Conservation (phyloP, 1,140 invertebrate genomes). For the Lepidotrigona ventralis region DNA sequence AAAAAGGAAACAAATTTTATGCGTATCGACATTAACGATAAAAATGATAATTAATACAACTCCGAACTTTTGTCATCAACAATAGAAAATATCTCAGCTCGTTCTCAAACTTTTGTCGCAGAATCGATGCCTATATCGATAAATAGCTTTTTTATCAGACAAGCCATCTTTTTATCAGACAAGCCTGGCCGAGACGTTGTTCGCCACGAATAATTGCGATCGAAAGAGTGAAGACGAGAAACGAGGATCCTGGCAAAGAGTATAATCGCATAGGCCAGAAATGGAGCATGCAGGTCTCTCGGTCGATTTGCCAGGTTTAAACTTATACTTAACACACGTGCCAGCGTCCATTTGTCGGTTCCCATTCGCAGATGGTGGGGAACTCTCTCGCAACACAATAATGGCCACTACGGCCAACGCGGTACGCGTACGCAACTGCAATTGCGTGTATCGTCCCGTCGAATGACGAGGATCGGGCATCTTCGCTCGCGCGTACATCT, state of each 20-base stretch:
- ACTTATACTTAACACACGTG: conserved; percentile 39
- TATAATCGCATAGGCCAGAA: conserved; percentile 1
- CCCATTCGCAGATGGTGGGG: background rate
- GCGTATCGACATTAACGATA: too few relatives aligned
- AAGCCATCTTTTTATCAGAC: too few relatives aligned
- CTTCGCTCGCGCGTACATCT: conserved; percentile 8
- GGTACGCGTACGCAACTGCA: conserved; percentile 29
- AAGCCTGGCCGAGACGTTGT: too few relatives aligned
- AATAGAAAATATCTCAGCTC: too few relatives aligned
- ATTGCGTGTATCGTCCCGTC: conserved; percentile 38
- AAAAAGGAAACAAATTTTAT: too few relatives aligned
- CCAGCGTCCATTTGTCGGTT: conserved; percentile 31
- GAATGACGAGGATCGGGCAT: conserved; percentile 32
- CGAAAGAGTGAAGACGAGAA: background rate
- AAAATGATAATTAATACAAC: too few relatives aligned
- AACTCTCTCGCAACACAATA: conserved; percentile 29
- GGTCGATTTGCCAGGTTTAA: conserved; percentile 43
- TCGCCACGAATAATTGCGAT: too few relatives aligned
- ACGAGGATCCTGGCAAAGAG: background rate
- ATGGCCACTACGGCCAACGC: conserved; percentile 19
- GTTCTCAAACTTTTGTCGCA: too few relatives aligned
- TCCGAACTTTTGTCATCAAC: too few relatives aligned
- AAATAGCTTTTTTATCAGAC: too few relatives aligned
- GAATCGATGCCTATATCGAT: too few relatives aligned
- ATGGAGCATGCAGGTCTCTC: conserved; percentile 3